Percentiles rank a stretch among this genome's conserved stretches.
These are phyloP conservation scores for Cepphus grylle DNA, from an alignment of 2,113 vertebrate genomes.

Conservation along the genomic window DNA sequence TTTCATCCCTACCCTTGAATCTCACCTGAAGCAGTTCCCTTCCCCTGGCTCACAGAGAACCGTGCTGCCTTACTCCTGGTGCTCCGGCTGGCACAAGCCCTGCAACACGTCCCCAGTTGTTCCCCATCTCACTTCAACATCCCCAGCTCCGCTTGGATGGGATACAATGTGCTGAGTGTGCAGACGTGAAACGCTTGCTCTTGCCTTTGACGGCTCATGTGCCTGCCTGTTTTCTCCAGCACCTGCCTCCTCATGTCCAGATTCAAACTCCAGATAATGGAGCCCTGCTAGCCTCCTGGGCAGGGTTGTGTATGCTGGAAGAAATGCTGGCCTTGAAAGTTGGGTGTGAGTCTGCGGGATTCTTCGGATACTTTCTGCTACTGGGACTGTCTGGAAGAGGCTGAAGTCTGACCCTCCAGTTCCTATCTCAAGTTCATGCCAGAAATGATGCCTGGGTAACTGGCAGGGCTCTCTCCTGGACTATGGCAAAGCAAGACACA, in stretches of 20 bases:
- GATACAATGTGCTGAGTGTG: slow-evolving; percentile 40
- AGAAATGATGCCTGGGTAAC: neutral
- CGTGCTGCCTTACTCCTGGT: neutral
- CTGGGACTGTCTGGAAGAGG: neutral
- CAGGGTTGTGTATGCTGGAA: slow-evolving; percentile 48
- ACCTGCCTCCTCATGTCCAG: slow-evolving; percentile 67
- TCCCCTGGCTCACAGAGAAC: neutral
- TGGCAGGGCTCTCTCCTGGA: neutral
- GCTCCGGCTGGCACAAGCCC: neutral
- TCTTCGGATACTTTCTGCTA: slow-evolving; percentile 36
- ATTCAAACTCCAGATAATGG: slow-evolving; percentile 44
- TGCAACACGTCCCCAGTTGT: neutral
- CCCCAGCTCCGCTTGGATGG: neutral
- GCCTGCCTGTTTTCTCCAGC: slow-evolving; percentile 54
- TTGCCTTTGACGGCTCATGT: slow-evolving; percentile 56
- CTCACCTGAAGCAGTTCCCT: neutral
- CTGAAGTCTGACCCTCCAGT: neutral
- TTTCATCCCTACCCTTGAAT: neutral
- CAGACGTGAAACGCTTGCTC: slow-evolving; percentile 56
- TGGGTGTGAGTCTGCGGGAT: slow-evolving; percentile 46
- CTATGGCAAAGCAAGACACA: neutral
- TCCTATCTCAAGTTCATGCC: neutral
- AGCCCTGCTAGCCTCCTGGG: slow-evolving; percentile 61
- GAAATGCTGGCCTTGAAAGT: slow-evolving; percentile 34
- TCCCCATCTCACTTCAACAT: neutral